A percentile compares a stretch with the other conserved stretches of the same genome.
Evolutionary conservation across 1,140 invertebrate genomes (phyloP).

Genomic region (Helicoverpa zea): DNA sequence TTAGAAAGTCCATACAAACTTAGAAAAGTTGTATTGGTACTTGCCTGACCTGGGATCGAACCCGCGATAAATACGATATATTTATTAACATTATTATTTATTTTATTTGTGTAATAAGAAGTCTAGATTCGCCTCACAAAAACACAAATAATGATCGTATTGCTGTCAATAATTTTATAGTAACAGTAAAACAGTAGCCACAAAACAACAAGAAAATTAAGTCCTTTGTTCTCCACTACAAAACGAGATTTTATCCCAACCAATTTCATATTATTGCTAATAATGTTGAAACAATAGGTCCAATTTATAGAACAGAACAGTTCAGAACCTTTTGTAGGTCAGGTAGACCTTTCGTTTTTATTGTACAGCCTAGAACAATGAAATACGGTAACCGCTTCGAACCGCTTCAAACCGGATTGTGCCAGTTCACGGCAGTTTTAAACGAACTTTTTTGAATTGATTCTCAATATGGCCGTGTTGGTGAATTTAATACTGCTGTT

Average conservation of each 20-base stretch:
- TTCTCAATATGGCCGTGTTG: conserved; percentile 18
- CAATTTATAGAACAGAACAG: conserved; percentile 12
- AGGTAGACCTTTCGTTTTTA: conserved; percentile 22
- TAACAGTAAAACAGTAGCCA: neutral
- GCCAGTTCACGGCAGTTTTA: conserved; percentile 22
- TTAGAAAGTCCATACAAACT: too few species aligned
- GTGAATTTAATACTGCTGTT: neutral
- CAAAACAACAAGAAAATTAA: conserved; percentile 4
- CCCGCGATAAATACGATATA: too few species aligned
- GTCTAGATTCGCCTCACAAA: too few species aligned
- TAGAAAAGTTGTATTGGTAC: too few species aligned
- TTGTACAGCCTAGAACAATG: conserved; percentile 37
- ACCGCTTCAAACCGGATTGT: conserved; percentile 19
- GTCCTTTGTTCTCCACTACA: neutral
- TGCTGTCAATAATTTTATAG: neutral
- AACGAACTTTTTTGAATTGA: conserved; percentile 3
- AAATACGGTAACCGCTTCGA: conserved; percentile 32
- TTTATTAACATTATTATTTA: too few species aligned
- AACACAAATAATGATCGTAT: neutral
- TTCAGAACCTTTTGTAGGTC: conserved; percentile 15
- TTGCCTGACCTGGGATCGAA: too few species aligned
- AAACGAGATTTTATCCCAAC: conserved; percentile 6
- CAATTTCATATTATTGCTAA: neutral
- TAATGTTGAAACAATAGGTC: neutral
- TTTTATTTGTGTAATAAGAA: too few species aligned